Evolutionary conservation across 2,797 vertebrate species (phyloP).

Genomic region (Salarias fasciatus): DNA sequence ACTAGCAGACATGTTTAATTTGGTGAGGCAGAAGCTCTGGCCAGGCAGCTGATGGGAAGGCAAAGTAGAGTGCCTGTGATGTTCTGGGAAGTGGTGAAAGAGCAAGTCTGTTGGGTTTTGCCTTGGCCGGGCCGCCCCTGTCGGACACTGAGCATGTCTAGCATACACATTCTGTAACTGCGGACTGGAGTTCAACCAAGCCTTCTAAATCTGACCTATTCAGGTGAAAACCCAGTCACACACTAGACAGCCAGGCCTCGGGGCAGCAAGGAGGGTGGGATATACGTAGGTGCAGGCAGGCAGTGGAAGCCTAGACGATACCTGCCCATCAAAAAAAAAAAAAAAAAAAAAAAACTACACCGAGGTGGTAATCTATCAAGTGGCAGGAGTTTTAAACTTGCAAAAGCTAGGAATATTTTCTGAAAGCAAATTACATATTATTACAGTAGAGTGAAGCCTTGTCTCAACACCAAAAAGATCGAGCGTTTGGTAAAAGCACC

Average conservation of each 20-base stretch:
- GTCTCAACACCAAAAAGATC: too few species aligned
- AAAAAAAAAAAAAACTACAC: slow-evolving; percentile 27
- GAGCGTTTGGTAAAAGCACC: too few species aligned
- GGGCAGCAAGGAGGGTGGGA: slow-evolving; percentile 14
- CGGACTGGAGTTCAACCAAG: slow-evolving; percentile 70
- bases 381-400: not conserved
- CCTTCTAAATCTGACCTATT: slow-evolving; percentile 75
- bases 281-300: slow-evolving; percentile 34
- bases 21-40: slow-evolving; percentile 53
- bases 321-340: too few species aligned
- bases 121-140: slow-evolving; percentile 46
- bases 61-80: slow-evolving; percentile 50
- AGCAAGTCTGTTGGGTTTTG: slow-evolving; percentile 73
- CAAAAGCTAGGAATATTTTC: too few species aligned
- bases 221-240: slow-evolving; percentile 51
- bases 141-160: slow-evolving; percentile 40
- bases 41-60: slow-evolving; percentile 62
- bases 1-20: slow-evolving; percentile 48
- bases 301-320: slow-evolving; percentile 37
- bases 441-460: too few species aligned
- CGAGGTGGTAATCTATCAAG: slow-evolving; percentile 31
- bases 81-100: slow-evolving; percentile 83
- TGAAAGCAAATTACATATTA: too few species aligned
- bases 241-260: slow-evolving; percentile 48
- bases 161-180: slow-evolving; percentile 66